These are phyloP conservation scores for Eupithecia inturbata DNA, from an alignment of 2,888 invertebrate genomes.

Conservation along the genomic window DNA sequence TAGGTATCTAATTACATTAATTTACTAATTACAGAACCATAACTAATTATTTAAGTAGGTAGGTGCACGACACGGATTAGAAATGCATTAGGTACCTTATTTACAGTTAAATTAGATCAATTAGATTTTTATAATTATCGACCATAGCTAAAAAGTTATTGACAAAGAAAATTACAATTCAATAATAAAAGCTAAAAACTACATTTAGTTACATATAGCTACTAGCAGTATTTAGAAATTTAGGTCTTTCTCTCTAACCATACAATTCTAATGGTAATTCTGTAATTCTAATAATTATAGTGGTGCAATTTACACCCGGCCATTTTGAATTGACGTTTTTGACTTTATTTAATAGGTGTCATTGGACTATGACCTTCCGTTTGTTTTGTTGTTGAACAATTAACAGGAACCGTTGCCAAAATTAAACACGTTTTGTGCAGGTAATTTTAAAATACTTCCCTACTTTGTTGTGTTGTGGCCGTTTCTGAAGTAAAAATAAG, in stretches of 20 bases:
- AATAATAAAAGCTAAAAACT: too few species aligned
- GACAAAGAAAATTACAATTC: too few species aligned
- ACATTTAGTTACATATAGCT: too few species aligned
- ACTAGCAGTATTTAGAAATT: neutral
- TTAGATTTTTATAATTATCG: neutral
- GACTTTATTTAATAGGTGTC: constrained; percentile 11
- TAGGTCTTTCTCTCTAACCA: neutral
- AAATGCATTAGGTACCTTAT: neutral
- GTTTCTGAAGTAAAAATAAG: neutral
- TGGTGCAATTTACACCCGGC: constrained; percentile 19
- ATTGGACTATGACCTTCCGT: constrained; percentile 46
- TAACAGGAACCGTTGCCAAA: constrained; percentile 40
- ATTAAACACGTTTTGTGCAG: constrained; percentile 26
- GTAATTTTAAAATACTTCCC: neutral
- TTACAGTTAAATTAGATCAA: neutral
- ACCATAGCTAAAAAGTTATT: neutral
- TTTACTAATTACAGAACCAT: neutral
- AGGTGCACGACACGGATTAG: neutral
- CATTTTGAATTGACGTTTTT: constrained; percentile 48
- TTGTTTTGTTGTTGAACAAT: constrained; percentile 41
- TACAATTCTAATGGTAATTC: too few species aligned
- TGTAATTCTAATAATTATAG: too few species aligned
- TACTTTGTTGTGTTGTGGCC: neutral
- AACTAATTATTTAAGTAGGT: neutral
- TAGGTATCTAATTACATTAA: neutral